A percentile compares a stretch with the other conserved stretches of the same genome.
These are phyloP conservation scores for Tangara arthus DNA, from an alignment of 2,797 vertebrate species.

Conservation along the genomic window DNA sequence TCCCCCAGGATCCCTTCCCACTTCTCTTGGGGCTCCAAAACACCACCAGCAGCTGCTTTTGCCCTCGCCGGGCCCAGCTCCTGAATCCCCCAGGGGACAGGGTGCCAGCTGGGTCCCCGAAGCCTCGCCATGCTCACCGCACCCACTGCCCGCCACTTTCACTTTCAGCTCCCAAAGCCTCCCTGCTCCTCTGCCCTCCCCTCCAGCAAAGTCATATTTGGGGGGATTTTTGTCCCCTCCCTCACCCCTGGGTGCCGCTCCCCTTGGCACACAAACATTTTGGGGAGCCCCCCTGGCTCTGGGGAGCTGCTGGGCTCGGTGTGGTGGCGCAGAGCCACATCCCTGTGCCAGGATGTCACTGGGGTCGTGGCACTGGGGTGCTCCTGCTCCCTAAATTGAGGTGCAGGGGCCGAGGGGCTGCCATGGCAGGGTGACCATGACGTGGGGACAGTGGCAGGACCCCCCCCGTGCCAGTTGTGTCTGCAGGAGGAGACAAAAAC, in stretches of 20 bases:
- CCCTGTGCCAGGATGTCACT: fast-evolving
- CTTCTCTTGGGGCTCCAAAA: neutral
- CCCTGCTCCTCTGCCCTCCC: neutral
- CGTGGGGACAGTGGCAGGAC: neutral
- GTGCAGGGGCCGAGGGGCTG: neutral
- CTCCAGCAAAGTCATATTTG: neutral
- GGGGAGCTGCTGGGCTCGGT: neutral
- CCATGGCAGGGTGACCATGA: fast-evolving
- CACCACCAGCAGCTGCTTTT: neutral
- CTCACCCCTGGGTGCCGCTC: neutral
- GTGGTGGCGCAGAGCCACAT: neutral
- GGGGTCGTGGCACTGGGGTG: fast-evolving
- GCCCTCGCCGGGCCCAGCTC: neutral
- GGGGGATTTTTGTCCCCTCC: neutral
- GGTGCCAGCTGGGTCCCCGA: neutral
- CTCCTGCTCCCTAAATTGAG: neutral
- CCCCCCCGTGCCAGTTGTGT: neutral
- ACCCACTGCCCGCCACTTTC: neutral
- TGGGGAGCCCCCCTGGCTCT: fast-evolving
- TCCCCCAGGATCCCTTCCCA: neutral
- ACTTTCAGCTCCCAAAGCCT: neutral
- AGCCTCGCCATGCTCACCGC: fast-evolving
- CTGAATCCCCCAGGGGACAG: neutral
- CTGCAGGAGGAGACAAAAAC: neutral
- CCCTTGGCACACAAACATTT: neutral